Evolutionary conservation across 1,140 invertebrate species (phyloP).

Genomic region (Bombus terrestris): DNA sequence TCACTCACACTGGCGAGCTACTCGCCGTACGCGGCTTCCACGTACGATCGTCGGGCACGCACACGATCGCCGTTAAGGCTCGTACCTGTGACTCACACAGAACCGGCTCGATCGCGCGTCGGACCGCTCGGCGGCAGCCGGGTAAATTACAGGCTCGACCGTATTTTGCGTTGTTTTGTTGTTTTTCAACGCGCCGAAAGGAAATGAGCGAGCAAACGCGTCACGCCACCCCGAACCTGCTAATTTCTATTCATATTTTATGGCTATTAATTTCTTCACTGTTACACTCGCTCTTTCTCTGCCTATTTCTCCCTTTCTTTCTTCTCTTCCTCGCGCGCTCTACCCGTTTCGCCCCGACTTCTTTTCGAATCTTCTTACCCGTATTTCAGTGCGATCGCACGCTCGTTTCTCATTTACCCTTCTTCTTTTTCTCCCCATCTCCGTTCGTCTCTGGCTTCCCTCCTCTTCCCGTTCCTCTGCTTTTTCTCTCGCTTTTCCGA

Average conservation of each 20-base stretch:
- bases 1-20: slow-evolving; percentile 27
- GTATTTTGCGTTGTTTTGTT: slow-evolving; percentile 83
- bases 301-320: slow-evolving; percentile 30
- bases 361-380: slow-evolving; percentile 26
- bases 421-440: slow-evolving; percentile 24
- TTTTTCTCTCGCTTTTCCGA: slow-evolving; percentile 27
- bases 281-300: slow-evolving; percentile 73
- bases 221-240: slow-evolving; percentile 83
- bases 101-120: slow-evolving; percentile 59
- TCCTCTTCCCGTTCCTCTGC: neutral
- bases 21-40: slow-evolving; percentile 49
- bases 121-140: slow-evolving; percentile 79
- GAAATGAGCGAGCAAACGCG: slow-evolving; percentile 83
- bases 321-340: slow-evolving; percentile 4
- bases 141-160: slow-evolving; percentile 82
- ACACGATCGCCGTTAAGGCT: neutral
- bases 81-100: neutral
- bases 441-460: slow-evolving; percentile 2
- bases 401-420: slow-evolving; percentile 39
- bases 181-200: slow-evolving; percentile 84
- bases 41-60: slow-evolving; percentile 7
- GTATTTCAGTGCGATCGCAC: slow-evolving; percentile 30
- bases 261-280: slow-evolving; percentile 84
- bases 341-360: neutral
- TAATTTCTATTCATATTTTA: slow-evolving; percentile 84